phyloP scores from a whole-genome alignment of 2,113 vertebrate species.

The Paedocypris sp. region DNA sequence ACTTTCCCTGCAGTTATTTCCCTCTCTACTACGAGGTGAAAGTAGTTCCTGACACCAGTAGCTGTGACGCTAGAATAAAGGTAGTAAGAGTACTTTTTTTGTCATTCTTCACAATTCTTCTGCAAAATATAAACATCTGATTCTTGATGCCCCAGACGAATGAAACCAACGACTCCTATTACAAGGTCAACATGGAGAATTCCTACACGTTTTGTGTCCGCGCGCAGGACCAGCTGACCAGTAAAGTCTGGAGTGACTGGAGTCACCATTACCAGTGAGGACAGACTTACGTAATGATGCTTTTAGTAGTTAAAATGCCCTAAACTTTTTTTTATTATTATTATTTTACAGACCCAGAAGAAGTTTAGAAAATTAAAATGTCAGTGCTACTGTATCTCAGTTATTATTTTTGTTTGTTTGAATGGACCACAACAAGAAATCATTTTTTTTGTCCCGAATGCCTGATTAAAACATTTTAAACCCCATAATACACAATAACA shows the following conservation, averaged over 20 bases:
- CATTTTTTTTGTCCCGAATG: too few relatives aligned
- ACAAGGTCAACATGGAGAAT: slow-evolving; percentile 21
- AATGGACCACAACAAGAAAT: too few relatives aligned
- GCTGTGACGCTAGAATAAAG: slow-evolving; percentile 36
- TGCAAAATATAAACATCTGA: not conserved
- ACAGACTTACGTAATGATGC: not conserved
- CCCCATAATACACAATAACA: too few relatives aligned
- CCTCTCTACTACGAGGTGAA: slow-evolving; percentile 55
- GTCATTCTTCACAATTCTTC: not conserved
- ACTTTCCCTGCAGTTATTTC: slow-evolving; percentile 46
- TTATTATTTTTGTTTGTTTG: too few relatives aligned
- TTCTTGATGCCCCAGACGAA: not conserved
- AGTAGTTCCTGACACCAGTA: slow-evolving; percentile 17
- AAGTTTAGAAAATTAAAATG: too few relatives aligned
- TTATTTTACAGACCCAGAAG: too few relatives aligned
- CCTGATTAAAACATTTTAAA: too few relatives aligned
- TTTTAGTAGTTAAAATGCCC: too few relatives aligned
- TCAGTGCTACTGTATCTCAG: too few relatives aligned
- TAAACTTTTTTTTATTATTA: too few relatives aligned
- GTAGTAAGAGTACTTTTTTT: not conserved
- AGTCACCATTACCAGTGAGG: slow-evolving; percentile 43
- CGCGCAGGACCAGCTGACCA: slow-evolving; percentile 44
- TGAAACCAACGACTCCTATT: not conserved
- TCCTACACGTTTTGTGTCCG: slow-evolving; percentile 51
- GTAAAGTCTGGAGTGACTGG: slow-evolving; percentile 49